phyloP scores from a whole-genome alignment of 1,140 invertebrate genomes.

The Gryllus bimaculatus region DNA sequence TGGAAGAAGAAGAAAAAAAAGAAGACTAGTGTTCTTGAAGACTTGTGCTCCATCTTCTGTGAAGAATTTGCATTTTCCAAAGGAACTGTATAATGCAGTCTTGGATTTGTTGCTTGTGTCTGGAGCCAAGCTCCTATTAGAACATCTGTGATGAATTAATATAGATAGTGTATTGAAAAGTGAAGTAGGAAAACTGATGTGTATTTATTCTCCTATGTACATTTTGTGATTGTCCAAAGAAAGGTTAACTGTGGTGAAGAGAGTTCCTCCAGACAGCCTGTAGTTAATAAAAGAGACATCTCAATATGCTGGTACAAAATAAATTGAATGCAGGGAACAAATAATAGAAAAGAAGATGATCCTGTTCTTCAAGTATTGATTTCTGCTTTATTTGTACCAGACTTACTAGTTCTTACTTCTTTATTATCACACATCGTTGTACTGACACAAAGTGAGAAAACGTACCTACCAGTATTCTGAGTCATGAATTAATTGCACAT shows the following conservation, averaged over 20 bases:
- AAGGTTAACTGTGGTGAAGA: neutral
- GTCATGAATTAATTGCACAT: neutral
- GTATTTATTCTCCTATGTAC: neutral
- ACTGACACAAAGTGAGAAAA: neutral
- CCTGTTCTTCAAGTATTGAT: neutral
- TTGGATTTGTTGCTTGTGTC: neutral
- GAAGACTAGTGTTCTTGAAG: neutral
- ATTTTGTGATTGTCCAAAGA: neutral
- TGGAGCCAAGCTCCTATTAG: neutral
- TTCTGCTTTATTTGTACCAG: neutral
- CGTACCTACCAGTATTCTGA: neutral
- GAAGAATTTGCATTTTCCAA: neutral
- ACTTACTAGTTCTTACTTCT: neutral
- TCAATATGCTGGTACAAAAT: neutral
- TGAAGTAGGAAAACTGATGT: neutral
- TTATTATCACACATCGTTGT: neutral
- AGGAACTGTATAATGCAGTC: neutral
- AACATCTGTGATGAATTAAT: neutral
- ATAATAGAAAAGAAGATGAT: neutral
- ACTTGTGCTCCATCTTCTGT: slow-evolving; percentile 3
- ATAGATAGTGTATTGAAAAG: neutral
- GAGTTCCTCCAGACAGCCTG: neutral
- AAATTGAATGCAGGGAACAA: neutral
- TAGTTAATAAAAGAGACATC: neutral
- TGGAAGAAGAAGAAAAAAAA: neutral